phyloP scores from a whole-genome alignment of 1,140 invertebrate species.

The Dendroctonus valens region DNA sequence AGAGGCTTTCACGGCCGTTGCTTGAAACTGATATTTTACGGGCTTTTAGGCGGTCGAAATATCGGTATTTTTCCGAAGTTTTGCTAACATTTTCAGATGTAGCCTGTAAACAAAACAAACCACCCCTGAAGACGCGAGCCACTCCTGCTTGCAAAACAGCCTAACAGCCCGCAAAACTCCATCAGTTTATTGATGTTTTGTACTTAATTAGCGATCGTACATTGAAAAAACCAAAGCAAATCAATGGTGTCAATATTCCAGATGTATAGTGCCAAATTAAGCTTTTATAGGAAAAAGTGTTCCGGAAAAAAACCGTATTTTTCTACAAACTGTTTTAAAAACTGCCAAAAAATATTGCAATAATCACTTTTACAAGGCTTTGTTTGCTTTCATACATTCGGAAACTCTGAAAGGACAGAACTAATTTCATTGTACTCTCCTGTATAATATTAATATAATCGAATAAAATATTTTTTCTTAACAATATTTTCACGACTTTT shows the following conservation, averaged over 20 bases:
- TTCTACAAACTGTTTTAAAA: constrained; percentile 1
- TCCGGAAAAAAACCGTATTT: not conserved
- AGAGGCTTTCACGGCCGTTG: too few species aligned
- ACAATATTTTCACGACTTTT: too few species aligned
- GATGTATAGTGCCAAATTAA: not conserved
- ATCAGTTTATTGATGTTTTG: not conserved
- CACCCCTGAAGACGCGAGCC: too few species aligned
- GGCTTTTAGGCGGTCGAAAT: not conserved
- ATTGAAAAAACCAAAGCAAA: not conserved
- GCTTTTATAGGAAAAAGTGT: not conserved
- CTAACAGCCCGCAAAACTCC: not conserved
- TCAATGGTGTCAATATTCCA: not conserved
- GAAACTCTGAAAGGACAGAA: too few species aligned
- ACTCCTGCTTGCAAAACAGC: too few species aligned
- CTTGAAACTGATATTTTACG: not conserved
- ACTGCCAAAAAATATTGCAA: constrained; percentile 12
- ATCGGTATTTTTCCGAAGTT: not conserved
- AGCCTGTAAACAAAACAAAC: too few species aligned
- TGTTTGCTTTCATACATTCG: too few species aligned
- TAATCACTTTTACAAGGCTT: too few species aligned
- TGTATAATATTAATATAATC: too few species aligned
- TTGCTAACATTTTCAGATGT: not conserved
- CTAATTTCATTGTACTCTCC: too few species aligned
- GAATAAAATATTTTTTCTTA: too few species aligned
- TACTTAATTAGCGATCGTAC: not conserved